Base-by-base conservation (phyloP, 2,888 invertebrate genomes). In the Hemithea aestivaria region DNA sequence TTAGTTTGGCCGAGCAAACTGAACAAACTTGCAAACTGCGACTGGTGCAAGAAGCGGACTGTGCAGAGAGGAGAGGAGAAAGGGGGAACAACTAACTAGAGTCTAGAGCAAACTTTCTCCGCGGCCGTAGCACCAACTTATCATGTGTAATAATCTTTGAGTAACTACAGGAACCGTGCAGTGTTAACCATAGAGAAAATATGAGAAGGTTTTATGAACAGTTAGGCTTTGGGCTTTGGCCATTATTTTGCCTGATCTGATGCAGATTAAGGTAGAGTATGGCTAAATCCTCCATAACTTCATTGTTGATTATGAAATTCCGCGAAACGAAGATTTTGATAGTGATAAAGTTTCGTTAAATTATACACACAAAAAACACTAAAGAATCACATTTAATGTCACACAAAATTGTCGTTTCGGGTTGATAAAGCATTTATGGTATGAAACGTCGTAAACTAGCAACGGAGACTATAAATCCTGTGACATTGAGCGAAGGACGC, bases 101-200 rank as follows among this genome's bases (percentile, higher is more conserved):
- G 33, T 26, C 9, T 57, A 51, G 56, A 63, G 55, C 62, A 61
- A 77, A 77, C 75, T 74, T 74, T 73, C 75, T 62, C 66, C 53
- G 55, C 58, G 73, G 69, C 64, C 69, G 68, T 56, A 63, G 68
- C 52, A 16, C 63, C 51, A 66, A 74, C 74, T 76, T 70, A 59
- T 67, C 70, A 73, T 62, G 69, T 66, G 68, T 71, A 66, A 73
- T 73, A 73, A 75, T 74, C 70, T 66, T 56, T 58, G 54, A 56
- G 50, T 57, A 48, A 54, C 53, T 64, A 56, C 51, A 46, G 53
- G 53, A 44, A 45, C 51, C 10, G 6, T 33, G 28, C n/a, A n/a
- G n/a, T n/a, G n/a, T n/a, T n/a, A n/a, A n/a, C n/a, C n/a, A n/a
- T 16, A 16, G 16, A 16, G 43, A 16, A 16, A 16, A 16, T 16